A percentile compares a stretch with the other conserved stretches of the same genome.
Conservation (phyloP, 2,113 vertebrate species). For the Etheostoma cragini region DNA sequence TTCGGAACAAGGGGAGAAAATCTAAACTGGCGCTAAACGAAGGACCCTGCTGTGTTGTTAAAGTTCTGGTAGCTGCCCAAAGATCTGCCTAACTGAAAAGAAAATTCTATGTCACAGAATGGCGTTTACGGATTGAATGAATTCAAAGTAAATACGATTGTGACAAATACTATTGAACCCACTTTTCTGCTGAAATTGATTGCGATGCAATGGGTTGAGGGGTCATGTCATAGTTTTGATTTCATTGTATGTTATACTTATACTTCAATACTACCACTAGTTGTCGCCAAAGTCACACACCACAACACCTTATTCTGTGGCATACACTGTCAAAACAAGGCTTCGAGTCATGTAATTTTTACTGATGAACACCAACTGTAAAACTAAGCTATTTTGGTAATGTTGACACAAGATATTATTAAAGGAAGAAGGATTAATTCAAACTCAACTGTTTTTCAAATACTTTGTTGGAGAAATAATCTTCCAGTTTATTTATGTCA, state of each 20-base stretch:
- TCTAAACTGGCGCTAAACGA: slow-evolving; percentile 78
- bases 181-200: accelerated
- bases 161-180: neutral
- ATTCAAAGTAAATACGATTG: accelerated
- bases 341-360: neutral
- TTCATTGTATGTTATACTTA: no score
- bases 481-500: neutral
- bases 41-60: slow-evolving; percentile 73
- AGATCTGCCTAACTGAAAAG: slow-evolving; percentile 51
- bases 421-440: neutral
- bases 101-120: accelerated
- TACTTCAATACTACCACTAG: neutral
- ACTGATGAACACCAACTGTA: neutral
- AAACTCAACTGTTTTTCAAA: neutral
- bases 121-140: accelerated
- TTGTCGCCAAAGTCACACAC: neutral
- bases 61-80: neutral
- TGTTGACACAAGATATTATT: neutral
- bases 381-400: neutral
- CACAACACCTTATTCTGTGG: neutral
- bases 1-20: slow-evolving; percentile 6
- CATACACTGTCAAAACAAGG: neutral
- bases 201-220: no score
- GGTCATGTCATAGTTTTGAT: neutral
- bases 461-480: neutral